A percentile compares a stretch with the other conserved stretches of the same genome.
Evolutionary conservation across 1,140 invertebrate species (phyloP).

Genomic region (Pteromalus puparum): DNA sequence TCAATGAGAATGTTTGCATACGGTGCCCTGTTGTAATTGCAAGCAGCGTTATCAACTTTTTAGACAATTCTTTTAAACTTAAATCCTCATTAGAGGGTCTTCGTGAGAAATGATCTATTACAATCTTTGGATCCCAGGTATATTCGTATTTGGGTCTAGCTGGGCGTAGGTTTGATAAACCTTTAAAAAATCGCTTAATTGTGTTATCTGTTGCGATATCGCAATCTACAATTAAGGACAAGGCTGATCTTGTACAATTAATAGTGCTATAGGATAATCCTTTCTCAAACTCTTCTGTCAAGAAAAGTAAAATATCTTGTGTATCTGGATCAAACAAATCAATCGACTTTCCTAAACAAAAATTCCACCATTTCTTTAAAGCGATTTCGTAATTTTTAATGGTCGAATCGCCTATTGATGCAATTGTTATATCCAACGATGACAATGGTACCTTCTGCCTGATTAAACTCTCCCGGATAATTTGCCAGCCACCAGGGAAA

Average conservation of each 20-base stretch:
- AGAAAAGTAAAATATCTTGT: conserved; percentile 43
- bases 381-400: conserved; percentile 57
- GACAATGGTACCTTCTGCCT: neutral
- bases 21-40: neutral
- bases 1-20: conserved; percentile 32
- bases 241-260: conserved; percentile 34
- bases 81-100: no score
- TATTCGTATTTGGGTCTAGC: conserved; percentile 53
- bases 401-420: conserved; percentile 34
- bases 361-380: conserved; percentile 59
- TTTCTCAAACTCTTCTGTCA: conserved; percentile 17
- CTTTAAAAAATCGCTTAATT: conserved; percentile 58
- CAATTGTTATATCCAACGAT: conserved; percentile 24
- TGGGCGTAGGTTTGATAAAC: conserved; percentile 52
- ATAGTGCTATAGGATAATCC: conserved; percentile 34
- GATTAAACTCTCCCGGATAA: conserved; percentile 31
- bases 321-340: conserved; percentile 17
- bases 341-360: conserved; percentile 39
- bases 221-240: conserved; percentile 39
- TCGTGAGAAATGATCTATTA: conserved; percentile 45
- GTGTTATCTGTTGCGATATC: conserved; percentile 47
- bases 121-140: conserved; percentile 57
- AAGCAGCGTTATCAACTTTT: neutral
- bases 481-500: conserved; percentile 44
- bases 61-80: no score